Evolutionary conservation across 2,888 invertebrate species (phyloP).

Genomic region (Drosophila kuntzei): DNA sequence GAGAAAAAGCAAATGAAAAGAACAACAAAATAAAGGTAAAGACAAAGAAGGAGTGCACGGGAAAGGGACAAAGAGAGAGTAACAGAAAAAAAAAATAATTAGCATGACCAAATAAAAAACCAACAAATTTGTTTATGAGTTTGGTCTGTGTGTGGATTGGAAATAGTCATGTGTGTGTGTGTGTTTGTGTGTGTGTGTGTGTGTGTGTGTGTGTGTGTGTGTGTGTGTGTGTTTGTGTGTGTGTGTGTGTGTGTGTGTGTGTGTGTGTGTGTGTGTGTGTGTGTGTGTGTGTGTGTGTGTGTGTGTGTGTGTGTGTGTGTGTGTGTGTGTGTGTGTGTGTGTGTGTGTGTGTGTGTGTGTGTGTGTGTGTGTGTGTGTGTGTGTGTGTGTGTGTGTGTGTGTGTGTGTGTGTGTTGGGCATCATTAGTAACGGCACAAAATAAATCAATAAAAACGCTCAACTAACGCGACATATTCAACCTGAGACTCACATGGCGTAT

Average conservation of each 20-base stretch:
- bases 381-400: slow-evolving; percentile 38
- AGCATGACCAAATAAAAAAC: slow-evolving; percentile 64
- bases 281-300: slow-evolving; percentile 37
- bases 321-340: slow-evolving; percentile 31
- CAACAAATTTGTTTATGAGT: slow-evolving; percentile 73
- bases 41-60: not conserved
- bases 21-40: slow-evolving; percentile 13
- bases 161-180: slow-evolving; percentile 43
- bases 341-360: slow-evolving; percentile 38
- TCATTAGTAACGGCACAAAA: slow-evolving; percentile 75
- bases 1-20: slow-evolving; percentile 20
- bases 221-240: slow-evolving; percentile 33
- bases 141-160: slow-evolving; percentile 38
- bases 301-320: slow-evolving; percentile 39
- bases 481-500: slow-evolving; percentile 63
- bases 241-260: slow-evolving; percentile 37
- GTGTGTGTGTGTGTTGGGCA: slow-evolving; percentile 48
- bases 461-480: slow-evolving; percentile 56
- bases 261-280: slow-evolving; percentile 41
- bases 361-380: slow-evolving; percentile 31
- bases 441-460: slow-evolving; percentile 75
- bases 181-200: slow-evolving; percentile 39
- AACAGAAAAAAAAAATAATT: slow-evolving; percentile 44
- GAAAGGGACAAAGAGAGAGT: not conserved
- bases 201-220: slow-evolving; percentile 41